Percentiles rank a stretch among this genome's conserved stretches.
Evolutionary conservation across 1,140 invertebrate genomes (phyloP).

Genomic region (Aphidius ervi): DNA sequence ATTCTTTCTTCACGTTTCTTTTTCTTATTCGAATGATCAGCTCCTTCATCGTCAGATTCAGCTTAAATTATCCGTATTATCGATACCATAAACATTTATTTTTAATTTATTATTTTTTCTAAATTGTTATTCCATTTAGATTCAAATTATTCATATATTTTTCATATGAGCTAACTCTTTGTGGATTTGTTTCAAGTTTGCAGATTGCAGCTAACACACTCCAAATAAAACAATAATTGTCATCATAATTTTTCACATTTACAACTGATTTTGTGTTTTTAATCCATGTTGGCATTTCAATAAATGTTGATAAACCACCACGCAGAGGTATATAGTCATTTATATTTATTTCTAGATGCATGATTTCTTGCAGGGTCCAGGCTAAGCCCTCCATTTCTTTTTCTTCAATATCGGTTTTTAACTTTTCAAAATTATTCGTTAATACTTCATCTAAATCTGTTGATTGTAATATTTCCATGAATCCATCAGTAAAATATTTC

Average conservation of each 20-base stretch:
- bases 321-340: background rate
- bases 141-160: background rate
- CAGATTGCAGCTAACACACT: background rate
- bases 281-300: background rate
- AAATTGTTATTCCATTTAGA: background rate
- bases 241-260: background rate
- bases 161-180: slow-evolving; percentile 31
- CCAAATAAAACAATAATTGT: background rate
- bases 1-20: too few relatives aligned
- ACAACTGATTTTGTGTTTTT: background rate
- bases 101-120: too few relatives aligned
- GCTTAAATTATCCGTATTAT: too few relatives aligned
- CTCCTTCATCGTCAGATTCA: too few relatives aligned
- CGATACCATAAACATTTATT: too few relatives aligned
- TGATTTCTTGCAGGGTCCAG: slow-evolving; percentile 8
- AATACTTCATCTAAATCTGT: too few relatives aligned
- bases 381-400: background rate
- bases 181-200: slow-evolving; percentile 37
- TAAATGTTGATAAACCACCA: background rate
- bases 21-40: too few relatives aligned
- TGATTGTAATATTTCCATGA: too few relatives aligned
- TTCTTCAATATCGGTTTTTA: too few relatives aligned
- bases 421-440: too few relatives aligned
- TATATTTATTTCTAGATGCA: background rate
- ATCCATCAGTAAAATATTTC: too few relatives aligned